phyloP scores from a whole-genome alignment of 1,140 invertebrate species.

The Ectropis grisescens region DNA sequence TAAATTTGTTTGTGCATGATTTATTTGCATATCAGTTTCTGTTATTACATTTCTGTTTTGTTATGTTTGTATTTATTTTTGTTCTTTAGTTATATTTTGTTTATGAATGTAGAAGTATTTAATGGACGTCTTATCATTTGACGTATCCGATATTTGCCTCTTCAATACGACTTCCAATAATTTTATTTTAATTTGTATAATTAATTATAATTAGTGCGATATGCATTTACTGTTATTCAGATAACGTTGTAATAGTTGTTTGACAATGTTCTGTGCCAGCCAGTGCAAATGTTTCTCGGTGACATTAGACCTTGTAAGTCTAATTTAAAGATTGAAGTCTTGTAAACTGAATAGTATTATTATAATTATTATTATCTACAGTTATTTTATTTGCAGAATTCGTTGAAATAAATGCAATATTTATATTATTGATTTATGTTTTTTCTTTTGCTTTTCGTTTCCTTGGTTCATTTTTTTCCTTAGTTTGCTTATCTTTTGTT shows the following conservation, averaged over 20 bases:
- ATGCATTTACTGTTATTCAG: slow-evolving; percentile 65
- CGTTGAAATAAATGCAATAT: slow-evolving; percentile 70
- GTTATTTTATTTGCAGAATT: slow-evolving; percentile 68
- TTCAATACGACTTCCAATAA: slow-evolving; percentile 59
- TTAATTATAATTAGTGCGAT: slow-evolving; percentile 58
- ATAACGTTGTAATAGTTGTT: slow-evolving; percentile 47
- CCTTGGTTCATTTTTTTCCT: slow-evolving; percentile 60
- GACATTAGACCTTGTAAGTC: slow-evolving; percentile 15
- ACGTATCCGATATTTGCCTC: slow-evolving; percentile 36
- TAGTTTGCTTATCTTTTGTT: slow-evolving; percentile 24
- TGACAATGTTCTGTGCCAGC: slow-evolving; percentile 52
- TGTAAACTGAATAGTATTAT: slow-evolving; percentile 68
- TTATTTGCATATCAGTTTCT: slow-evolving; percentile 63
- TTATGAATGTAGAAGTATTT: slow-evolving; percentile 33
- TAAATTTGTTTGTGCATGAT: slow-evolving; percentile 18
- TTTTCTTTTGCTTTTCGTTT: slow-evolving; percentile 52
- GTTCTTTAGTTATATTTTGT: slow-evolving; percentile 55
- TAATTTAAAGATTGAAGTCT: slow-evolving; percentile 37
- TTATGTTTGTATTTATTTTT: slow-evolving; percentile 70
- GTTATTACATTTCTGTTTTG: slow-evolving; percentile 41
- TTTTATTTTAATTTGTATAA: slow-evolving; percentile 59
- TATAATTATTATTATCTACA: slow-evolving; percentile 67
- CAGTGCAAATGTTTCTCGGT: slow-evolving; percentile 47
- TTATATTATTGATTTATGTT: slow-evolving; percentile 68
- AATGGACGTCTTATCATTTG: slow-evolving; percentile 28